phyloP scores from a whole-genome alignment of 1,140 invertebrate species.

The Papilio helenus region DNA sequence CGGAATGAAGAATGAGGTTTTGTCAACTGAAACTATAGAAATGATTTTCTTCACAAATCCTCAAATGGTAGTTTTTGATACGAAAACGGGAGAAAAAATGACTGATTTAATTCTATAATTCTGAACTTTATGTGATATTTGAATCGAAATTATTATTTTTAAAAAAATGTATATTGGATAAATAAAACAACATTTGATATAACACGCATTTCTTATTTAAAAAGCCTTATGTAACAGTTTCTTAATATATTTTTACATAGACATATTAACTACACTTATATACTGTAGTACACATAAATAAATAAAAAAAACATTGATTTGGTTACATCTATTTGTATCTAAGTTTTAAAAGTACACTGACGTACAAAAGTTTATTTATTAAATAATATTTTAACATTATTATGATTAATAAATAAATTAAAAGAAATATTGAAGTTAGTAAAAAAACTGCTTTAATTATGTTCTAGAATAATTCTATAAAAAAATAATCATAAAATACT shows the following conservation, averaged over 20 bases:
- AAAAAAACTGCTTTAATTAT: too few species aligned
- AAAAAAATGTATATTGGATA: not conserved
- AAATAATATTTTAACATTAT: not conserved
- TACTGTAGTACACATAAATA: slow-evolving; percentile 29
- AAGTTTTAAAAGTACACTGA: not conserved
- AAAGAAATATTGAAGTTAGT: too few species aligned
- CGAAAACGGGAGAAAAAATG: slow-evolving; percentile 17
- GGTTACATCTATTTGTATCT: slow-evolving; percentile 26
- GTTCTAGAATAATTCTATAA: too few species aligned
- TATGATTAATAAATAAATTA: not conserved
- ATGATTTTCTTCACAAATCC: not conserved
- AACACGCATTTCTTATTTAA: slow-evolving; percentile 49
- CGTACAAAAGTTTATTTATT: not conserved
- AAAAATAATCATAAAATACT: too few species aligned
- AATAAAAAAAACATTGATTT: slow-evolving; percentile 32
- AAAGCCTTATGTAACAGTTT: slow-evolving; percentile 41
- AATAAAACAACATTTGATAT: slow-evolving; percentile 49
- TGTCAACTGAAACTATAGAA: slow-evolving; percentile 50
- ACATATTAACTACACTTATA: slow-evolving; percentile 24
- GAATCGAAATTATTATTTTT: not conserved
- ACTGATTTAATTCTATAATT: slow-evolving; percentile 3
- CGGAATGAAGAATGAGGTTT: slow-evolving; percentile 40
- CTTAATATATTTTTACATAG: slow-evolving; percentile 45
- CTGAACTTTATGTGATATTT: not conserved
- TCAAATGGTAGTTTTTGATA: slow-evolving; percentile 8